phyloP scores from a whole-genome alignment of 2,888 invertebrate genomes.

The Rhagonycha fulva region DNA sequence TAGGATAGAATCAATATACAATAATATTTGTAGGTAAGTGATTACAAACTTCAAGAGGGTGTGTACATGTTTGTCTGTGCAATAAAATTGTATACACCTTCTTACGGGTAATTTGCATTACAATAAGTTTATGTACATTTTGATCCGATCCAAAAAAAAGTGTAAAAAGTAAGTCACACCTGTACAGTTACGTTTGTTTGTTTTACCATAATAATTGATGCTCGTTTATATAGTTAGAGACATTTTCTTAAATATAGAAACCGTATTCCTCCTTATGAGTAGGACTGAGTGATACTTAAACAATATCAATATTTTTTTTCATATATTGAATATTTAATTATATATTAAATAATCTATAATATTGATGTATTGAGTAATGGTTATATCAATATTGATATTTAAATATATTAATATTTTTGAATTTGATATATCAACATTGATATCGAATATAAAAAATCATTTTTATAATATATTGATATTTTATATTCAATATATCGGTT shows the following conservation, averaged over 20 bases:
- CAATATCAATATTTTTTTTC: not conserved
- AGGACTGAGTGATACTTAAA: not conserved
- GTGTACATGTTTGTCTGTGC: not conserved
- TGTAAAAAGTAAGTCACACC: slow-evolving; percentile 31
- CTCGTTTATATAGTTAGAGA: not conserved
- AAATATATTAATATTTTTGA: too few relatives aligned
- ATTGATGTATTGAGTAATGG: too few relatives aligned
- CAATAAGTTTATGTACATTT: slow-evolving; percentile 41
- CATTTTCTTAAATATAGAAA: slow-evolving; percentile 1
- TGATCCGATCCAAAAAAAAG: slow-evolving; percentile 42
- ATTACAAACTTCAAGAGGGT: not conserved
- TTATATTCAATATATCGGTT: not conserved
- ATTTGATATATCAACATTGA: too few relatives aligned
- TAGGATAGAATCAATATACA: slow-evolving; percentile 25
- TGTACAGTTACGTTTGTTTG: slow-evolving; percentile 25
- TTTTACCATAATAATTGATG: slow-evolving; percentile 3
- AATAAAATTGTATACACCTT: slow-evolving; percentile 22
- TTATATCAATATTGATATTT: too few relatives aligned
- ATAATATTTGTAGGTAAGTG: slow-evolving; percentile 21
- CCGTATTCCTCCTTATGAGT: not conserved
- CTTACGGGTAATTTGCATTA: slow-evolving; percentile 28
- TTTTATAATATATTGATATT: too few relatives aligned
- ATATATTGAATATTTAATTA: not conserved
- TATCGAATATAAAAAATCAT: not conserved
- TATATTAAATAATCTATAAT: too few relatives aligned